Percentiles rank a stretch among this genome's conserved stretches.
phyloP scores from a whole-genome alignment of 2,888 invertebrate species.

The Subacronicta megacephala region DNA sequence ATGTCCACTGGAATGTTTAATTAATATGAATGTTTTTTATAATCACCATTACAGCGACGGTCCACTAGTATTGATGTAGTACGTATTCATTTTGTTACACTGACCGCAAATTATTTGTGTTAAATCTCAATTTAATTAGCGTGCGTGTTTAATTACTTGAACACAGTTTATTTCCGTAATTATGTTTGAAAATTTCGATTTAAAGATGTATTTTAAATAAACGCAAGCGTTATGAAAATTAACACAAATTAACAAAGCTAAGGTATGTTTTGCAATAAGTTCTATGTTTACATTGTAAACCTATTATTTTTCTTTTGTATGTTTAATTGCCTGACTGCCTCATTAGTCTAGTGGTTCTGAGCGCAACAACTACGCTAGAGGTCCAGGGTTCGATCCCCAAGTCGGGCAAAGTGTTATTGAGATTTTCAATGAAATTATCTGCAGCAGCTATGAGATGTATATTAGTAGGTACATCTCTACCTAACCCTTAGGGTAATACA shows the following conservation, averaged over 20 bases:
- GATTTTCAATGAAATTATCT: no score
- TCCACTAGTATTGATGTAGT: conserved; percentile 25
- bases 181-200: conserved; percentile 40
- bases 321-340: no score
- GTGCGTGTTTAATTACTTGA: conserved; percentile 68
- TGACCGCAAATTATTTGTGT: conserved; percentile 66
- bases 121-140: conserved; percentile 72
- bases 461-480: no score
- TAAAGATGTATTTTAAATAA: conserved; percentile 32
- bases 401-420: no score
- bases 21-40: conserved; percentile 39
- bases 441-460: no score
- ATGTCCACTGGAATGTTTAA: conserved; percentile 11
- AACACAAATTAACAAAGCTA: conserved; percentile 17
- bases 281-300: no score
- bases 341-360: no score
- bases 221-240: conserved; percentile 23
- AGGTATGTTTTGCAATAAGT: conserved; percentile 5
- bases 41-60: conserved; percentile 43
- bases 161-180: conserved; percentile 66
- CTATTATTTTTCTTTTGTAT: no score
- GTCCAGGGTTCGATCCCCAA: no score
- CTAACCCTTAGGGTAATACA: no score
- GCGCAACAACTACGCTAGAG: no score
- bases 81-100: conserved; percentile 63